These are phyloP conservation scores for Notiomystis cincta DNA, from an alignment of 2,113 vertebrate genomes.

Conservation along the genomic window DNA sequence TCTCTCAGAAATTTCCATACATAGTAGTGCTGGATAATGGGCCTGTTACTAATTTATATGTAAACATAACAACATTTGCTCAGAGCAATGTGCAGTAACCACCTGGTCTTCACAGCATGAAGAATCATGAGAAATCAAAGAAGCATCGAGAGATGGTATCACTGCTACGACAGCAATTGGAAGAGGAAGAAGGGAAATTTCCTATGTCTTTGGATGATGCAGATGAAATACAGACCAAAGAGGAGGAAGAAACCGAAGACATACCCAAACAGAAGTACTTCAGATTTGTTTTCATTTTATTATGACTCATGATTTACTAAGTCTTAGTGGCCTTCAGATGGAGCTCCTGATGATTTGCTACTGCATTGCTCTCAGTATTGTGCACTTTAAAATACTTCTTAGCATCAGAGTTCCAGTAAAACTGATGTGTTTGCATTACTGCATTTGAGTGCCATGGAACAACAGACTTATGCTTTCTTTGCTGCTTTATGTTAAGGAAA, in stretches of 20 bases:
- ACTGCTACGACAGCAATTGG: conserved; percentile 86
- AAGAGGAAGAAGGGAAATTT: conserved; percentile 82
- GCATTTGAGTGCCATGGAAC: not conserved
- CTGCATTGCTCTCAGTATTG: not conserved
- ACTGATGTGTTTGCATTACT: not conserved
- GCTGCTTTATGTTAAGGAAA: not conserved
- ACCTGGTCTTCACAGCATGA: conserved; percentile 78
- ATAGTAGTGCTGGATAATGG: not conserved
- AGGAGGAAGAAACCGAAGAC: conserved; percentile 67
- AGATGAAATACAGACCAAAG: conserved; percentile 41
- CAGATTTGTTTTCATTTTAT: not conserved
- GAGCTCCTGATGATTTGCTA: not conserved
- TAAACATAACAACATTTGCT: not conserved
- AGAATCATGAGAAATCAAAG: conserved; percentile 93
- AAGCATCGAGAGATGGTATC: conserved; percentile 93
- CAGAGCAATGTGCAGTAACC: not conserved
- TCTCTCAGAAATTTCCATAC: not conserved
- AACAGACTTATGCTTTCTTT: not conserved
- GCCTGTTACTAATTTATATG: not conserved
- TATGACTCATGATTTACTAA: not conserved
- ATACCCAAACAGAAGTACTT: conserved; percentile 81
- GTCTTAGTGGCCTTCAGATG: not conserved
- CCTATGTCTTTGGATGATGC: conserved; percentile 41
- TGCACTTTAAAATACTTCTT: not conserved
- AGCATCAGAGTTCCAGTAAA: not conserved